Evolutionary conservation across 2,797 vertebrate genomes (phyloP).

Genomic region (Sphaeramia orbicularis): DNA sequence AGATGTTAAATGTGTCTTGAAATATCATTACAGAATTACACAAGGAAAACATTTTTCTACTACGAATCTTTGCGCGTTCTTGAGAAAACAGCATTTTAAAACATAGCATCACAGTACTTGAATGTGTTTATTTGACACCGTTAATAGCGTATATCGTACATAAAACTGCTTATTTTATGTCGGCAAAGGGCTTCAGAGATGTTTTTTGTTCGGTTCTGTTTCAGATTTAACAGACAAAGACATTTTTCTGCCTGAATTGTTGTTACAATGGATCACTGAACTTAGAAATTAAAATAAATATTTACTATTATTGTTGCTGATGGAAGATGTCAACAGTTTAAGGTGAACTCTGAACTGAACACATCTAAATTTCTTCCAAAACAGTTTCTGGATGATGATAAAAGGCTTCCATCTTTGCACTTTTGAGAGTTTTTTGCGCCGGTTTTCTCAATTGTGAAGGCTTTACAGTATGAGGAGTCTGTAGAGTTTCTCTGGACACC

Average conservation of each 20-base stretch:
- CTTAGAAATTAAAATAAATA: no score
- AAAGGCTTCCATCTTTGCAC: not conserved
- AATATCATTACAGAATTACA: no score
- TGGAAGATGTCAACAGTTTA: not conserved
- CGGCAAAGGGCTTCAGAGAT: not conserved
- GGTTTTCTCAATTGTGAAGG: slow-evolving; percentile 10
- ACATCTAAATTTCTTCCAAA: not conserved
- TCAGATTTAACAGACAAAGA: no score
- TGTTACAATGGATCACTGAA: no score
- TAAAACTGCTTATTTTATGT: not conserved
- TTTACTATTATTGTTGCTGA: not conserved
- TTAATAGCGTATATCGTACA: not conserved
- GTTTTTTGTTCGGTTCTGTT: not conserved
- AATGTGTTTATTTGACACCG: no score
- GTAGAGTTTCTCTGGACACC: slow-evolving; percentile 63
- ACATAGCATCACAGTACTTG: no score
- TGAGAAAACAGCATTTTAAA: no score
- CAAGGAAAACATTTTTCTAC: no score
- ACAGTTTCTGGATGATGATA: no score
- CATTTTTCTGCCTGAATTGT: no score
- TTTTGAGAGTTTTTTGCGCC: not conserved
- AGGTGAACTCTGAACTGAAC: not conserved
- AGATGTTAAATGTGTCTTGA: no score
- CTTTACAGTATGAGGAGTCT: slow-evolving; percentile 43
- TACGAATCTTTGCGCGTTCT: no score